Evolutionary conservation across 2,797 vertebrate genomes (phyloP), one percentile per base, ranked within the genome.

Genomic region (Anguilla megastoma): DNA sequence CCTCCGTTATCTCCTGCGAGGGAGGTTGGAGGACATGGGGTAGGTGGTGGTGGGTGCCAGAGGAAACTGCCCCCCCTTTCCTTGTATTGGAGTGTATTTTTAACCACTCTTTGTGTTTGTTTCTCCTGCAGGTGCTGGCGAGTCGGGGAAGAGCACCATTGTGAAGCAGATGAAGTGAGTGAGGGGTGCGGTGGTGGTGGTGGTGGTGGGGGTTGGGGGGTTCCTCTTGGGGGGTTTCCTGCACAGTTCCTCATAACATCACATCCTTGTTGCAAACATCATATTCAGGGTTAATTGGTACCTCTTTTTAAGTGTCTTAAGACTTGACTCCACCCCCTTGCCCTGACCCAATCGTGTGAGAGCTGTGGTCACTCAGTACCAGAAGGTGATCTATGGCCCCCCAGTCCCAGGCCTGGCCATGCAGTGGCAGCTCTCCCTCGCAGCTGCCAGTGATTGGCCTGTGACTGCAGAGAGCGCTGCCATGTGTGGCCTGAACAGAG

Each of bases 101-200:
- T 95, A 95, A 95, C 94, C 92, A 89, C 85, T 92, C 91, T 90
- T 90, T 95, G 91, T 94, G 94, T 95, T 94, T 94, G 91, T 94
- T 95, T 93, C 91, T 88, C 92, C 92, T 94, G 93, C 95, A 97
- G 96, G 96, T 95, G 96, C 96, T 91, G 96, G 96, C 63, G 96
- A 97, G 94, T 97, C 96, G 0, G 96, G 96, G 90, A 97, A 97
- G 95, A 97, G 96, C 93, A 97, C 96, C 94, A 97, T 97, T 93
- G 96, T 97, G 92, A 97, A 97, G 95, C 96, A 97, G 95, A 97
- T 97, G 96, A 97, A 97, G 96, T 97, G 91, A 96, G 96, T 95
- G 76, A 89, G 60, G 33, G 52, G 41, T 27, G 50, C 10, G 6
- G 54, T 56, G 54, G 54, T 45, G 54, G 54, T 56, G 54, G 54